These are phyloP conservation scores for Lates japonicus DNA, from an alignment of 2,797 vertebrate genomes.

Conservation along the genomic window DNA sequence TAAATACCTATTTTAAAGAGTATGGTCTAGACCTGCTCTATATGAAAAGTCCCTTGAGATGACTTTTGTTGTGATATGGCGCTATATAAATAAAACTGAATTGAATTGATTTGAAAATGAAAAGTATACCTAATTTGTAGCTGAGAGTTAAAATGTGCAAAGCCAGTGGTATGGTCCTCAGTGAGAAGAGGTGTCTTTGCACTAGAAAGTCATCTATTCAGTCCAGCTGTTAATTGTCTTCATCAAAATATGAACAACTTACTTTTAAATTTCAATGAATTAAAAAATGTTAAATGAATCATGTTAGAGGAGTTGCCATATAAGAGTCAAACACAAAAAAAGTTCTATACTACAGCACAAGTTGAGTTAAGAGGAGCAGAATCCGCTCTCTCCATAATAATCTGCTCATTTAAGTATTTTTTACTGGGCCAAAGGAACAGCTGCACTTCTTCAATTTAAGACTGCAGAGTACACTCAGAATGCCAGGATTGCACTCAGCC, in stretches of 20 bases:
- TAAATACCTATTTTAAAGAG: too few relatives aligned
- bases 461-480: conserved; percentile 85
- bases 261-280: neutral
- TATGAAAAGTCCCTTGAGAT: too few relatives aligned
- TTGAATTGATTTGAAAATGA: too few relatives aligned
- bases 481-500: conserved; percentile 93
- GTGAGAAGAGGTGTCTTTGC: too few relatives aligned
- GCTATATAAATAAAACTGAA: too few relatives aligned
- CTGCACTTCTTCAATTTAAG: conserved; percentile 91
- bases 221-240: neutral
- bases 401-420: conserved; percentile 86
- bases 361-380: conserved; percentile 38
- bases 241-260: neutral
- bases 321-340: conserved; percentile 11
- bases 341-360: neutral
- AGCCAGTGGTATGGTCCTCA: too few relatives aligned
- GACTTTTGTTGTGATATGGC: too few relatives aligned
- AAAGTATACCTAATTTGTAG: too few relatives aligned
- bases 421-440: conserved; percentile 88
- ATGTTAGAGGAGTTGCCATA: neutral
- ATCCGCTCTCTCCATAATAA: conserved; percentile 62
- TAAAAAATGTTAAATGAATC: neutral
- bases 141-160: too few relatives aligned
- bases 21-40: too few relatives aligned
- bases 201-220: too few relatives aligned